Base-by-base conservation (phyloP, 2,797 vertebrate genomes). In the Fistularia commersonii region DNA sequence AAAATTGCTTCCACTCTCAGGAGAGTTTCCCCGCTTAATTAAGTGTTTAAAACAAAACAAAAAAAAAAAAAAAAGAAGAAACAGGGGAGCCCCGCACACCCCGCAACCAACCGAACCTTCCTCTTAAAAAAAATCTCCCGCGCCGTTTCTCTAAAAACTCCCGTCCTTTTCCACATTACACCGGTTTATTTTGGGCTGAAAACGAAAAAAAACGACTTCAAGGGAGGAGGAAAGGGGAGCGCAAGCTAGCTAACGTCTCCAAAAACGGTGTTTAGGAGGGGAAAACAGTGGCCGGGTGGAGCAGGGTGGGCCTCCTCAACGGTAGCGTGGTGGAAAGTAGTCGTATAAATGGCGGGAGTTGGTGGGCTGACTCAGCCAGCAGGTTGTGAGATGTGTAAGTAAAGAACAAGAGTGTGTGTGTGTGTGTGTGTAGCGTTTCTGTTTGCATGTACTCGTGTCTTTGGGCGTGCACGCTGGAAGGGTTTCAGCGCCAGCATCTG, bases 341-440 rank as follows among this genome's bases (percentile, higher is more conserved):
- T 69, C 64, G 51, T 61, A 53, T 55, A 55, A 66, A 70, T 57
- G 64, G 64, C 38, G 46, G 53, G 70, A 75, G 65, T 54, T 42
- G 32, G 65, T 50, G 78, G 81, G 75, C 82, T 82, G 85, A 83
- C 55, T 82, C 81, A 82, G 79, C 79, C 75, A 11, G 48, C 23
- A 23, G 32, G 48, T 35, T 8, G 1, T 47, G 57, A 64, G 52
- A 58, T 63, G 49, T 53, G 49, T 13, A 32, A 38, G 11, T 41
- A 37, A 41, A 32, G 51, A 49, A 61, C 51, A 39, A 6, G 54
- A 14, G 34, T 48, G 58, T 54, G 46, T 41, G 43, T 49, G 77
- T 42, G 64, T 69, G n/a, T n/a, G n/a, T n/a, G n/a, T n/a, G n/a
- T n/a, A n/a, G n/a, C n/a, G 76, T 77, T 75, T 78, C 62, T 71